Evolutionary conservation across 2,113 vertebrate genomes (phyloP), one percentile per base, ranked within the genome.

Genomic region (Eretmochelys imbricata): DNA sequence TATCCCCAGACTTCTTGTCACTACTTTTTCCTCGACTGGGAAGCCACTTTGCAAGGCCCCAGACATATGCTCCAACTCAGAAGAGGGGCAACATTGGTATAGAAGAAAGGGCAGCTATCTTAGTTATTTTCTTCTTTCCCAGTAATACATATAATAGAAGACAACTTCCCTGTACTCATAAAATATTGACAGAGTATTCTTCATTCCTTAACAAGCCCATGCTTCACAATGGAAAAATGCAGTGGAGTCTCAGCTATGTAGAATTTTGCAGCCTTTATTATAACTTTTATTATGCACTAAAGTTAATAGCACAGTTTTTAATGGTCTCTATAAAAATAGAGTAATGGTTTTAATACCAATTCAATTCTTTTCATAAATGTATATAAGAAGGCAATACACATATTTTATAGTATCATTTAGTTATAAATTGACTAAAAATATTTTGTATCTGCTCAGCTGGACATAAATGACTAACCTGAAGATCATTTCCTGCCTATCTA

Each of bases 351-450:
- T 88, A 80, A 95, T 84, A 85, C 69, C 81, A 5, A 54, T 89
- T 24, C 79, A 87, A 94, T 85, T 80, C 5, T 6, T 96, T 95
- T 91, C 49, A 93, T 87, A 93, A 94, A 94, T 95, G 82, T 84
- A 81, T 89, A 94, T 97, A 95, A 75, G 84, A 53, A 25, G 84
- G 91, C 89, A 94, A 93, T 92, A 88, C 83, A 96, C 93, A 86
- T 82, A 90, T 46, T 97, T 93, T 95, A 94, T 94, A 92, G 48
- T 87, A 53, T 86, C 91, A 95, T 91, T 95, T 96, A 54, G 59
- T 96, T 97, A 94, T n/a, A 96, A 92, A 93, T 93, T 92, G 94
- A 96, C 93, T 92, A 76, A 84, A 97, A 93, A 90, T 90, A 93
- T 42, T 48, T 51, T 22, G 50, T 49, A 87, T 93, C 89, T 97